These are phyloP conservation scores for Pseudobourletiella spinata DNA, from an alignment of 1,140 invertebrate genomes.

Conservation along the genomic window DNA sequence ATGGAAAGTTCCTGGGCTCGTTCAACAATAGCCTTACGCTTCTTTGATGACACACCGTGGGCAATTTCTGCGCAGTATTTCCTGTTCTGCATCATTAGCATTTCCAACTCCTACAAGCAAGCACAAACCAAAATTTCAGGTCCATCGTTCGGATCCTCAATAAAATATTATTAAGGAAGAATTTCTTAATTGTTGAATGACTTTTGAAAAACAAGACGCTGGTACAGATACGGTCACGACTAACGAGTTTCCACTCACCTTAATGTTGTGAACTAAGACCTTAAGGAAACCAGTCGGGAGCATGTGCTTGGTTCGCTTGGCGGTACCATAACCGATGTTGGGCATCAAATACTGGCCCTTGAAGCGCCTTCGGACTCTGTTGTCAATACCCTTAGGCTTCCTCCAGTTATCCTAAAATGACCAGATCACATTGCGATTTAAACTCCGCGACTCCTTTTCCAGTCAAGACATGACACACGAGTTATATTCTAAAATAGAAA, in stretches of 20 bases:
- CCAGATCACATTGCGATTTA: background rate
- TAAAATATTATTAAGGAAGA: too few species aligned
- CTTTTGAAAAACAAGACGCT: too few species aligned
- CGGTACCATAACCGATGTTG: slow-evolving; percentile 97
- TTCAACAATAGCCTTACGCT: slow-evolving; percentile 90
- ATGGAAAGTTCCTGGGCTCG: slow-evolving; percentile 92
- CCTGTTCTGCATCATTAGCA: slow-evolving; percentile 97
- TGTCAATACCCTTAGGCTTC: slow-evolving; percentile 98
- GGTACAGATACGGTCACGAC: too few species aligned
- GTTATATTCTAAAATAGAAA: too few species aligned
- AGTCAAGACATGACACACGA: too few species aligned
- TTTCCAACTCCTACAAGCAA: slow-evolving; percentile 94
- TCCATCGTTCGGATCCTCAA: background rate
- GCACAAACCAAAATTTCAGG: too few species aligned
- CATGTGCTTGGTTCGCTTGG: slow-evolving; percentile 88
- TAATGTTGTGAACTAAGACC: slow-evolving; percentile 75
- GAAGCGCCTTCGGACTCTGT: slow-evolving; percentile 94
- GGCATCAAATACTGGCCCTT: slow-evolving; percentile 99
- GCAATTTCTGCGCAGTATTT: slow-evolving; percentile 96
- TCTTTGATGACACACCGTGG: slow-evolving; percentile 91
- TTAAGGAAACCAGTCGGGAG: slow-evolving; percentile 96
- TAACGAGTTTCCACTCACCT: slow-evolving; percentile 57
- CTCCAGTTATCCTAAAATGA: slow-evolving; percentile 66
- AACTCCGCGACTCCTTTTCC: slow-evolving; percentile 10
- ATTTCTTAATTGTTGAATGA: too few species aligned